These are phyloP conservation scores for Anoura caudifer DNA, from an alignment of 2,113 vertebrate species.

Conservation along the genomic window DNA sequence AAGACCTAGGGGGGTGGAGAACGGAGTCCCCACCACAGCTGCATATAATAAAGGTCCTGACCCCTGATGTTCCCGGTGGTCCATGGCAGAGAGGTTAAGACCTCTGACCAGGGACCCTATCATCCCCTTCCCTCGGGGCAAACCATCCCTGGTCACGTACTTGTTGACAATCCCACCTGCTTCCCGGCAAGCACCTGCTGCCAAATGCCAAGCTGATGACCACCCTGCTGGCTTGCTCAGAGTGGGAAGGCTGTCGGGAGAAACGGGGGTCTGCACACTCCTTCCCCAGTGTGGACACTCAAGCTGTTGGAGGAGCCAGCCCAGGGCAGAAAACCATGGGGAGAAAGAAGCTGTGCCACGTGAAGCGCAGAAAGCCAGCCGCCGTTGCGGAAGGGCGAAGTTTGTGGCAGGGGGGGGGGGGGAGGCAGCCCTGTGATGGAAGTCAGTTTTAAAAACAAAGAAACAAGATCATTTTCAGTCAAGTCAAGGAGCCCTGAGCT, in stretches of 20 bases:
- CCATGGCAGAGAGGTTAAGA: neutral
- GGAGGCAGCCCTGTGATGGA: neutral
- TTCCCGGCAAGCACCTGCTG: neutral
- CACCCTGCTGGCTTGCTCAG: neutral
- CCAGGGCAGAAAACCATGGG: neutral
- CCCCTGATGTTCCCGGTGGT: neutral
- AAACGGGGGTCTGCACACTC: neutral
- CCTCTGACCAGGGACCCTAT: neutral
- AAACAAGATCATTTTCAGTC: neutral
- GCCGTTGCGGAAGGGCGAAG: neutral
- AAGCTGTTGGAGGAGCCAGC: neutral
- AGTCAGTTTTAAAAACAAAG: neutral
- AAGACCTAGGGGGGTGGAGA: neutral
- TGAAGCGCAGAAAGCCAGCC: neutral
- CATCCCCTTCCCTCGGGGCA: neutral
- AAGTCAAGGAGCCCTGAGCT: neutral
- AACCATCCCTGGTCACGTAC: neutral
- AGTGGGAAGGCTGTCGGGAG: neutral
- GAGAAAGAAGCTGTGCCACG: neutral
- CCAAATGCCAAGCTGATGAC: neutral
- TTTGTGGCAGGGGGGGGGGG: neutral
- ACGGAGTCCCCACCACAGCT: neutral
- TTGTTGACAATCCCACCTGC: neutral
- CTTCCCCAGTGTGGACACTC: neutral
- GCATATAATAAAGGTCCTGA: neutral